Evolutionary conservation across 2,888 invertebrate genomes (phyloP), one percentile per base, ranked within the genome.

Genomic region (Trypoxylon attenuatum): DNA sequence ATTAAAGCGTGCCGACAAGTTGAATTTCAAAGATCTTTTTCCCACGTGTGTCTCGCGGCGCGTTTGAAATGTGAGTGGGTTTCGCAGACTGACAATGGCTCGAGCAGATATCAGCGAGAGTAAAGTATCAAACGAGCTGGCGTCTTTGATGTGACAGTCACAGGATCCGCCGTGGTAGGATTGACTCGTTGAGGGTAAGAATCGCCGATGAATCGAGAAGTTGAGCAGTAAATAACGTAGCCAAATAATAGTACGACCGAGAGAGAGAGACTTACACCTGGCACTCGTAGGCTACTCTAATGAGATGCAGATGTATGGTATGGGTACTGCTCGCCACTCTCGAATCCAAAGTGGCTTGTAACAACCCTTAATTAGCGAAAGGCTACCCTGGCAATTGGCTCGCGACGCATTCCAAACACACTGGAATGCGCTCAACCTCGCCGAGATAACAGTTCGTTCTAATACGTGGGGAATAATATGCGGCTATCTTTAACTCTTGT

Each of bases 341-440:
- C 6, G 59, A 47, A 54, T 46, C 46, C 49, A 23, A 49, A 27
- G 25, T 10, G 29, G 33, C 74, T 67, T 58, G 75, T 71, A 76
- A 78, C 80, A 78, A 78, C 75, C 79, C 81, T 82, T 82, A 82
- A 83, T 83, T 82, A 82, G 79, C 80, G 71, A 79, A 78, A 67
- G 71, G 71, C 76, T 77, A 75, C 78, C 78, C 74, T 69, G 65
- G 66, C 78, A 77, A 81, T 82, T 78, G 77, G 77, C 71, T 55
- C 74, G 65, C 60, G 68, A 64, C 70, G 60, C 76, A 79, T 82
- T 81, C 79, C 79, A 45, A 61, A 69, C 63, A 67, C 47, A 52
- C 54, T 64, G 29, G 57, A 56, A 70, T 70, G 64, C 69, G 22
- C 50, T 60, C 23, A 47, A 39, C 51, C 50, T 42, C 57, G 57